Percentiles rank a stretch among this genome's conserved stretches.
Conservation (phyloP, 2,113 vertebrate species). For the Bos javanicus region DNA sequence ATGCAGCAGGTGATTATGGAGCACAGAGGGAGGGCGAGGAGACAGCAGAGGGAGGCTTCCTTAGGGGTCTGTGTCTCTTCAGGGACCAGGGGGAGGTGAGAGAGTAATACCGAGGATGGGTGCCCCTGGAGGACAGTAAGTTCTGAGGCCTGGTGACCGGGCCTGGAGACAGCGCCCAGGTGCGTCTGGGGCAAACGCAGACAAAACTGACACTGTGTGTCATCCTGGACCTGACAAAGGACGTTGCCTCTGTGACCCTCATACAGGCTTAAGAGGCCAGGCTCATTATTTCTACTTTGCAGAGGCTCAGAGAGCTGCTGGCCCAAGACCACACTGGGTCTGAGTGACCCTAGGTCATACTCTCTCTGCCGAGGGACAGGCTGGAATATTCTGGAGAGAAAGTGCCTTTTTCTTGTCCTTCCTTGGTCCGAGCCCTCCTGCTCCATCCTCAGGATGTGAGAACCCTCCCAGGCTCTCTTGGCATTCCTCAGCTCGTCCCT, state of each 20-base stretch:
- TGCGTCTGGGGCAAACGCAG: neutral
- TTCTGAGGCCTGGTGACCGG: neutral
- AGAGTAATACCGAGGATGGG: neutral
- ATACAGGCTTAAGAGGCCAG: neutral
- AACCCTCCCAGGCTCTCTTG: neutral
- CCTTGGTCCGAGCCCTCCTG: neutral
- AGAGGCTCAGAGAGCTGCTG: neutral
- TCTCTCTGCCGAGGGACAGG: neutral
- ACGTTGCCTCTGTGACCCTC: neutral
- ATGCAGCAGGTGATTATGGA: neutral
- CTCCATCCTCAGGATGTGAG: neutral
- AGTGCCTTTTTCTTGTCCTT: neutral
- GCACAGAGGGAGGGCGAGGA: neutral
- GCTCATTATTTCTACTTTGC: neutral
- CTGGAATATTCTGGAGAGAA: neutral
- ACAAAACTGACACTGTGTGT: neutral
- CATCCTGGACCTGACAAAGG: neutral
- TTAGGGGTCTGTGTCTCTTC: neutral
- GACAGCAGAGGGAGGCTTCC: neutral
- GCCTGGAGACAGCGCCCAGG: neutral
- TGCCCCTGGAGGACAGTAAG: neutral
- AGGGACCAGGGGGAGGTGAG: neutral
- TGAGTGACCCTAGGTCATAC: neutral
- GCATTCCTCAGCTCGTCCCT: neutral
- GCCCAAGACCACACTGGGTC: neutral